Evolutionary conservation across 2,888 invertebrate species (phyloP).

Genomic region (Scelioninae gen. 2): DNA sequence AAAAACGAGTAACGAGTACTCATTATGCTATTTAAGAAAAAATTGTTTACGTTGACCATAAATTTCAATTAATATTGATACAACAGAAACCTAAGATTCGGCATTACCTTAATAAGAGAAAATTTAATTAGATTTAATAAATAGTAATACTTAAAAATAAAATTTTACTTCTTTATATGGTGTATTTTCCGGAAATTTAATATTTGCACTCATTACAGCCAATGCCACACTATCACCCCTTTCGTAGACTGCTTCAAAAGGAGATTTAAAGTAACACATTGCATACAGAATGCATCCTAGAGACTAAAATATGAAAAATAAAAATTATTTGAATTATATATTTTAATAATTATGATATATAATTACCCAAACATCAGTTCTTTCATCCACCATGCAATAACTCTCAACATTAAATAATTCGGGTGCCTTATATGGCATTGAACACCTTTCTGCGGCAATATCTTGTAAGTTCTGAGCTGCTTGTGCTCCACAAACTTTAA

Average conservation of each 20-base stretch:
- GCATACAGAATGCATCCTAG: constrained; percentile 91
- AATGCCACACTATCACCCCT: constrained; percentile 91
- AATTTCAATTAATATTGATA: too few species aligned
- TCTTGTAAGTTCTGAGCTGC: constrained; percentile 86
- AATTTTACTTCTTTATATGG: constrained; percentile 79
- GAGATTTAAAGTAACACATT: constrained; percentile 89
- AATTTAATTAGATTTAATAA: not conserved
- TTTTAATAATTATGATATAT: not conserved
- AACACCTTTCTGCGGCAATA: constrained; percentile 88
- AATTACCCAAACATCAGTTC: constrained; percentile 90
- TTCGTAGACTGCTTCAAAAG: constrained; percentile 89
- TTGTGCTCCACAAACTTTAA: constrained; percentile 81
- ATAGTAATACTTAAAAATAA: not conserved
- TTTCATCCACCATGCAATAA: constrained; percentile 86
- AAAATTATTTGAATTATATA: constrained; percentile 23
- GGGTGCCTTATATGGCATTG: constrained; percentile 92
- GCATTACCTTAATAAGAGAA: not conserved
- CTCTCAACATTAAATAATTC: constrained; percentile 91
- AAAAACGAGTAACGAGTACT: too few species aligned
- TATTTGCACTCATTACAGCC: constrained; percentile 86
- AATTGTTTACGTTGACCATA: too few species aligned
- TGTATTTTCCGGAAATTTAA: constrained; percentile 82
- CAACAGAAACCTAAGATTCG: too few species aligned
- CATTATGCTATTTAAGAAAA: too few species aligned
- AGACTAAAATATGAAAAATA: constrained; percentile 78